Base-by-base conservation (phyloP, 2,113 vertebrate species). In the Stictonetta naevosa region DNA sequence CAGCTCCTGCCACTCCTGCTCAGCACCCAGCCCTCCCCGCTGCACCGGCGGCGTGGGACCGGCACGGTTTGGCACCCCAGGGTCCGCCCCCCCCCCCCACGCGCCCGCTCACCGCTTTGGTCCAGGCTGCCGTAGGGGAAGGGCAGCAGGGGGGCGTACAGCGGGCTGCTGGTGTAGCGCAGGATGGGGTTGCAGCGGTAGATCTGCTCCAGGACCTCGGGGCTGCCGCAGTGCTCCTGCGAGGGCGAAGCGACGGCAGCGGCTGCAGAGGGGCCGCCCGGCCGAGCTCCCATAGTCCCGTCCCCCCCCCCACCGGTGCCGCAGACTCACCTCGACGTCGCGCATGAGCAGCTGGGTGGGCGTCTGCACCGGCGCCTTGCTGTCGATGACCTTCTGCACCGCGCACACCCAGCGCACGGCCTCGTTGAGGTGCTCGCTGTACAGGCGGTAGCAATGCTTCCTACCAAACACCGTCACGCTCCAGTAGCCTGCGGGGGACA, bases 291-390 rank as follows among this genome's bases (percentile, higher is more conserved):
- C 3, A 8, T 53, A 66, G 34, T n/a, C n/a, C n/a, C n/a, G n/a
- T n/a, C n/a, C 69, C 50, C 46, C 46, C 10, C 44, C 20, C 3
- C 46, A 3, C 0, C 11, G 23, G 1, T 11, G 38, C 59, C 86
- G 1, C 0, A 0, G 34, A 53, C 96, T 90, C 92, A 99, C 99
- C 99, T 99, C 98, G 1, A 99, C 98, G 56, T 99, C 99, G 3
- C 98, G 98, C 91, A 99, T 99, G 78, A 99, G 98, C 69, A 99
- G 98, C 97, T 99, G 99, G 2, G 99, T 99, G 56, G 99, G 99
- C 0, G 99, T 99, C 91, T 99, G 99, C 88, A 99, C 97, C 0
- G 99, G 99, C 0, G 98, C 98, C 97, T 99, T 99, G 97, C 98
- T 98, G 87, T 98, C 98, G 4, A 99, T 99, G 96, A 99, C 99